phyloP scores from a whole-genome alignment of 2,888 invertebrate genomes.

The Zaprionus bogoriensis region DNA sequence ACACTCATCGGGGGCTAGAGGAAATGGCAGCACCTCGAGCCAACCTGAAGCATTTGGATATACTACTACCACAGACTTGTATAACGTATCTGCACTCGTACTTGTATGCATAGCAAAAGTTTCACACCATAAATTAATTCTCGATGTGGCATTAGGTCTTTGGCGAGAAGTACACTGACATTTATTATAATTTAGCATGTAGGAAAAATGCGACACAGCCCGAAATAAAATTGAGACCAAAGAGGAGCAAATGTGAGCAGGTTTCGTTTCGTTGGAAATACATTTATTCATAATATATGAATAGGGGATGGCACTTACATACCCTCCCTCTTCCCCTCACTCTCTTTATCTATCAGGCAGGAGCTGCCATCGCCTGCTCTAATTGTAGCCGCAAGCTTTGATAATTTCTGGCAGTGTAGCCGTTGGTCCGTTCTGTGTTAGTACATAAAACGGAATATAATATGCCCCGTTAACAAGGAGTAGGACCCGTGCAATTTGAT shows the following conservation, averaged over 20 bases:
- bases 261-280: conserved; percentile 16
- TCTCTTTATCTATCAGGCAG: no score
- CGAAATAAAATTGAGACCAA: conserved; percentile 18
- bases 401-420: conserved; percentile 45
- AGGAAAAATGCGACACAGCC: conserved; percentile 25
- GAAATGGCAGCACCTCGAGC: no score
- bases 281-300: conserved; percentile 24
- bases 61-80: no score
- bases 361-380: background rate
- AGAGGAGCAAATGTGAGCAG: conserved; percentile 9
- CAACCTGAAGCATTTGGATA: no score
- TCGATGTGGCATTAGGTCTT: conserved; percentile 59
- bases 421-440: conserved; percentile 17
- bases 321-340: no score
- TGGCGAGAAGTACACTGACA: conserved; percentile 62
- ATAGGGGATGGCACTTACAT: no score
- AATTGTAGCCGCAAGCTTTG: background rate
- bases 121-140: conserved; percentile 71
- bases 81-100: background rate
- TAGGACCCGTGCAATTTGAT: conserved; percentile 66
- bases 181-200: conserved; percentile 75
- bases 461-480: conserved; percentile 59
- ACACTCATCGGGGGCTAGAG: no score
- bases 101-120: conserved; percentile 41
- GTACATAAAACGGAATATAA: conserved; percentile 60